Base-by-base conservation (phyloP, 2,797 vertebrate species). In the Lycodopsis pacificus region DNA sequence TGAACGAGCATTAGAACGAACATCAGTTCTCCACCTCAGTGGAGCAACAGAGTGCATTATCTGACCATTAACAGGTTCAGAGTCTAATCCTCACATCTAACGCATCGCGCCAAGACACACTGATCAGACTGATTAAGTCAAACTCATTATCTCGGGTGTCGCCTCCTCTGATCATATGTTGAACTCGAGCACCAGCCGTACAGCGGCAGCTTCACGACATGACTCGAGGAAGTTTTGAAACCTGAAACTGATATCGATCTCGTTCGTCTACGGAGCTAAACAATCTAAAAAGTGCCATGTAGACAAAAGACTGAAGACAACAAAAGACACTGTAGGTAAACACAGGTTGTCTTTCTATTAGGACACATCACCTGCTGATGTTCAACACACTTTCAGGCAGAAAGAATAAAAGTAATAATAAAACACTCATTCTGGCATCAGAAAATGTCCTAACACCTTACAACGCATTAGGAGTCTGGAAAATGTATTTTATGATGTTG, bases 41-140 rank as follows among this genome's bases (percentile, higher is more conserved):
- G 62, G 68, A 34, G 15, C 40, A 44, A 61, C 4, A 13, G 19
- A 74, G 63, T 22, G 27, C 44, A 54, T 71, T 68, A 71, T 44
- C 53, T 48, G 46, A 65, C 76, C 48, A 79, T 73, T 62, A 53
- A 32, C 25, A 48, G 46, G 67, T 42, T 65, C 32, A 61, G 38
- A 49, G 53, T 70, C 48, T 76, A 27, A 67, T 67, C 62, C 30
- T 76, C 59, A 57, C 42, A n/a, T 64, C 53, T 59, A n/a, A 63
- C 34, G 32, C 57, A 71, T 17, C 5, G 1, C 10, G 14, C 51
- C 15, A 13, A 68, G 69, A 66, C 72, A 57, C 51, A 53, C 56
- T 67, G 51, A 81, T 77, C 58, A 74, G 25, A 77, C 66, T 76
- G 70, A 85, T 85, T 70, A 34, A 75, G 65, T 71, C 12, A 42